Percentiles rank a stretch among this genome's conserved stretches.
phyloP scores from a whole-genome alignment of 30 jellyfish, hydroid and myxozoan genomes.

The Chironex yamaguchii region DNA sequence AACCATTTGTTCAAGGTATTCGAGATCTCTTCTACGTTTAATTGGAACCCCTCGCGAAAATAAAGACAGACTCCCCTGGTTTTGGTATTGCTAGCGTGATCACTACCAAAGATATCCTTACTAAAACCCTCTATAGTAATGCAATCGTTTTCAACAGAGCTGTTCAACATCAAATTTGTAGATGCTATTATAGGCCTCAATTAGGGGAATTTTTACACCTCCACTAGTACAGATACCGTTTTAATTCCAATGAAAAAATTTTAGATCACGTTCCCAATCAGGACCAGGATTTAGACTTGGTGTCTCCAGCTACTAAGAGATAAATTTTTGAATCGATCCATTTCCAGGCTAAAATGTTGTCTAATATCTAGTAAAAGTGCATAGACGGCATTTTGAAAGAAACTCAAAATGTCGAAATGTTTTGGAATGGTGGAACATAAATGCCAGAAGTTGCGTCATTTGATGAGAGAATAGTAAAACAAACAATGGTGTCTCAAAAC shows the following conservation, averaged over 20 bases:
- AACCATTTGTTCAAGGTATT: slow-evolving; percentile 23
- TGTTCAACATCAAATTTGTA: not conserved
- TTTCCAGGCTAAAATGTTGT: no score
- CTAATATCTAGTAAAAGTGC: no score
- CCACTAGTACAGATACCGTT: slow-evolving; percentile 17
- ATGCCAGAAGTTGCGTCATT: no score
- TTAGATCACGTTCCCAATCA: not conserved
- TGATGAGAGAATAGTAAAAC: no score
- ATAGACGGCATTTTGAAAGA: no score
- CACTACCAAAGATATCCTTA: slow-evolving; percentile 54
- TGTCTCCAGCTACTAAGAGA: not conserved
- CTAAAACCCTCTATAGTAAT: slow-evolving; percentile 25
- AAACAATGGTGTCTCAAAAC: no score
- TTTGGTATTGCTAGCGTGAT: slow-evolving; percentile 52
- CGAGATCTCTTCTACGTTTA: slow-evolving; percentile 61
- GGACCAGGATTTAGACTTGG: slow-evolving; percentile 37
- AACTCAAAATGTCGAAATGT: no score
- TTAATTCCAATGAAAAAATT: not conserved
- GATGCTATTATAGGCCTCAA: not conserved
- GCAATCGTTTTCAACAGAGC: not conserved
- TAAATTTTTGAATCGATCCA: no score
- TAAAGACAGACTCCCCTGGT: slow-evolving; percentile 41
- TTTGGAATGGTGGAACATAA: no score
- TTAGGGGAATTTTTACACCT: slow-evolving; percentile 1
- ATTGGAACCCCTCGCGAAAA: slow-evolving; percentile 64